Evolutionary conservation across 2,888 invertebrate genomes (phyloP), one percentile per base, ranked within the genome.

Genomic region (Epistrophe grossulariae): DNA sequence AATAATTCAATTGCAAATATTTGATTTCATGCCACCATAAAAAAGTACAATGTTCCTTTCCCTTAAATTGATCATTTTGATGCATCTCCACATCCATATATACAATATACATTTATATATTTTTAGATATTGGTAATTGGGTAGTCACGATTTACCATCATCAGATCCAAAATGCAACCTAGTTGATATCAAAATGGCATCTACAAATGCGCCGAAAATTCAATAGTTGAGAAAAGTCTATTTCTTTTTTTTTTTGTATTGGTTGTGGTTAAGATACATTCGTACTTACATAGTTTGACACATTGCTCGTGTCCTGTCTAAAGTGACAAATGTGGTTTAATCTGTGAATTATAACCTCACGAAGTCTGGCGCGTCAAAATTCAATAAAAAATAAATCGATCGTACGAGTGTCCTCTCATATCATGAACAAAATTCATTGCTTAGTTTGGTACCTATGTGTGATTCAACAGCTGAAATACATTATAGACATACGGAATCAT

Each of bases 261-360:
- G 31, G 28, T 43, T 45, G n/a, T 45, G 45, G 28, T 64, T 62
- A 4, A 62, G 35, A 66, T 68, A 68, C 31, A 48, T 19, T 19
- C 50, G 50, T 68, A 50, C 50, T 4, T 5, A 50, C 35, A n/a
- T 15, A 70, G 24, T 83, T 83, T 73, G 82, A 83, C 73, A 82
- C 78, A 79, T 70, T 73, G 78, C 48, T 79, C 85, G 85, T 81
- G 85, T 81, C 81, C 85, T 85, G 78, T 81, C 73, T 55, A 10
- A 64, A 78, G 70, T 85, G 85, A 85, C 78, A 85, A 85, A 85
- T 85, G 81, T 78, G 70, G 17, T 35, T 60, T 74, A 64, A 57
- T 78, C 70, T 31, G 24, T 85, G 81, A 85, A 66, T 70, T 81
- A 85, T 78, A 70, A 71, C 85, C 78, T 74, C 85, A 85, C 85